Evolutionary conservation across 2,113 vertebrate genomes (phyloP).

Genomic region (Brachypteracias leptosomus): DNA sequence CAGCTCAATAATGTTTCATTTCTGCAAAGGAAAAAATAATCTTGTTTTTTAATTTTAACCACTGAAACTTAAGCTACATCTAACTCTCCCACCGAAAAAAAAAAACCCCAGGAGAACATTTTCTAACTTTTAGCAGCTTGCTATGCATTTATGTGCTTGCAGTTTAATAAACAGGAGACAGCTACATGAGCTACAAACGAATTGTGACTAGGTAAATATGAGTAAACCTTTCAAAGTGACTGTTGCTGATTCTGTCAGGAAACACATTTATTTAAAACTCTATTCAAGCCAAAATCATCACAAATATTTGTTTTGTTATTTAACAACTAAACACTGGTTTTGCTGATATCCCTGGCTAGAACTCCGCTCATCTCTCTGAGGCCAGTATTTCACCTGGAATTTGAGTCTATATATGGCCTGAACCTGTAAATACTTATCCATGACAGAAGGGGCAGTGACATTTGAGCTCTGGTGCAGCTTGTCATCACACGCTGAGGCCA

Average conservation of each 20-base stretch:
- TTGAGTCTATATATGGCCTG: background rate
- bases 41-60: background rate
- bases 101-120: background rate
- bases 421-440: background rate
- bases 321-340: background rate
- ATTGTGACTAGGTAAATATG: background rate
- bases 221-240: background rate
- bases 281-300: background rate
- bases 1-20: background rate
- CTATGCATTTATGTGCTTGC: background rate
- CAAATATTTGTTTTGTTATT: background rate
- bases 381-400: background rate
- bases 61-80: background rate
- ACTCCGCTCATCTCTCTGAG: accelerated
- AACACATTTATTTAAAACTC: background rate
- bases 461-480: background rate
- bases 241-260: background rate
- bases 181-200: background rate
- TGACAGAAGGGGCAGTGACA: background rate
- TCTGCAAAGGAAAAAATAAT: background rate
- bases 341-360: background rate
- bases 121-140: background rate
- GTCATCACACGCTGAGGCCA: accelerated
- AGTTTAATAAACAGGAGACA: background rate
- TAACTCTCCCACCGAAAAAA: background rate